Percentiles rank a stretch among this genome's conserved stretches.
Conservation (phyloP, 1,140 invertebrate genomes). For the Sycobia sp. region DNA sequence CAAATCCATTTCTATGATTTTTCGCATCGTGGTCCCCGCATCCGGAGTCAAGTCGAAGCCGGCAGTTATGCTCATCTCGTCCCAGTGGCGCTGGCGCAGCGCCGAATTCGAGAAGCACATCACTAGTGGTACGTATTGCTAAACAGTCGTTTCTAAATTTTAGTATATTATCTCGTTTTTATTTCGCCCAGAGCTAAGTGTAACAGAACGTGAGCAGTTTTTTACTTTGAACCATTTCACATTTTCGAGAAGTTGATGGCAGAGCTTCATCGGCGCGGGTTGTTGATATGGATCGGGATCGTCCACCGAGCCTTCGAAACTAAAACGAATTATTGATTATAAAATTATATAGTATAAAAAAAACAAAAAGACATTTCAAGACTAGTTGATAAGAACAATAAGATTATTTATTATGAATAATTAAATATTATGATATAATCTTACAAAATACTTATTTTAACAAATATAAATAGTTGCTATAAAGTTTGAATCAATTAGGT, state of each 20-base stretch:
- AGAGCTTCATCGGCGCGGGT: constrained; percentile 79
- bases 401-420: too few species aligned
- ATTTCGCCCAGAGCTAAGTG: too few species aligned
- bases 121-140: constrained; percentile 79
- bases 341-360: not conserved
- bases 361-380: too few species aligned
- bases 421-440: too few species aligned
- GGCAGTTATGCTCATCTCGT: constrained; percentile 83
- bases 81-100: constrained; percentile 86
- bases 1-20: constrained; percentile 79
- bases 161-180: too few species aligned
- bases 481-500: too few species aligned
- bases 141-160: constrained; percentile 36
- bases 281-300: constrained; percentile 77
- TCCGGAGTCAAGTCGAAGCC: constrained; percentile 85
- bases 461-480: too few species aligned
- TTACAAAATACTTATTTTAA: too few species aligned
- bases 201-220: not conserved
- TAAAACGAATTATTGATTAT: constrained; percentile 6
- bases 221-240: constrained; percentile 78
- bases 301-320: constrained; percentile 69
- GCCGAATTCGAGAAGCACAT: constrained; percentile 87
- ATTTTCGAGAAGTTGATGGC: constrained; percentile 70
- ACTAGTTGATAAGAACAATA: too few species aligned
- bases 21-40: constrained; percentile 81